A percentile compares a stretch with the other conserved stretches of the same genome.
Conservation (phyloP, 2,797 vertebrate genomes). For the Lycodopsis pacificus region DNA sequence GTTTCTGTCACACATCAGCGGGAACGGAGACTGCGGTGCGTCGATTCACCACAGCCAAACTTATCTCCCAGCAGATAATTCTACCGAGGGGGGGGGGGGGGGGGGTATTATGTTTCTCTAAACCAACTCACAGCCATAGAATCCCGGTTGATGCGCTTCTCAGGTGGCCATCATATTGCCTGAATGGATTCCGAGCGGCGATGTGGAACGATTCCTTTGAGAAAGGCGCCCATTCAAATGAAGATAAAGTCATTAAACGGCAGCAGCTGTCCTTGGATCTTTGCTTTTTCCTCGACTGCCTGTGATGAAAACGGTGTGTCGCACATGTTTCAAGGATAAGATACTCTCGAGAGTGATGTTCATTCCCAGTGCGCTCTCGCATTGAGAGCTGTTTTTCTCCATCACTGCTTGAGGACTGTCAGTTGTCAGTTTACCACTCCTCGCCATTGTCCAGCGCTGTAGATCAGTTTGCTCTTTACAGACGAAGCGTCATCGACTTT, state of each 20-base stretch:
- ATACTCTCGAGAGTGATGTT: conserved; percentile 62
- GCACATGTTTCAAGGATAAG: conserved; percentile 70
- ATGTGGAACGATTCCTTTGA: conserved; percentile 72
- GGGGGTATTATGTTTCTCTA: conserved; percentile 66
- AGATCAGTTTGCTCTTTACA: conserved; percentile 30
- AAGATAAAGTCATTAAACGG: conserved; percentile 75
- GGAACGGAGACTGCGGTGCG: conserved; percentile 51
- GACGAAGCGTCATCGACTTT: conserved; percentile 6
- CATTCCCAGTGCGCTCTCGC: conserved; percentile 31
- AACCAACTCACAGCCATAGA: conserved; percentile 62
- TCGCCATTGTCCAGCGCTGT: conserved; percentile 8
- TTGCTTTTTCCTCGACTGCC: conserved; percentile 59
- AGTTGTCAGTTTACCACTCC: conserved; percentile 32
- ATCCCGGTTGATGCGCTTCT: conserved; percentile 66
- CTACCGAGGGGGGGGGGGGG: conserved; percentile 47
- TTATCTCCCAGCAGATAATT: conserved; percentile 71
- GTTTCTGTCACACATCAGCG: conserved; percentile 65
- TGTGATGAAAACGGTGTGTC: conserved; percentile 53
- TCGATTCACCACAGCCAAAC: conserved; percentile 61
- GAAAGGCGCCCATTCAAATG: conserved; percentile 68
- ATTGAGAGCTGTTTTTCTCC: conserved; percentile 41
- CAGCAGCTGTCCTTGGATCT: conserved; percentile 71
- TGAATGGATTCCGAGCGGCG: conserved; percentile 73
- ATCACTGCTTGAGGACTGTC: conserved; percentile 28
- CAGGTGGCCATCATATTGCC: conserved; percentile 71